Evolutionary conservation across 2,113 vertebrate genomes (phyloP).

Genomic region (Nycticryphes semicollaris): DNA sequence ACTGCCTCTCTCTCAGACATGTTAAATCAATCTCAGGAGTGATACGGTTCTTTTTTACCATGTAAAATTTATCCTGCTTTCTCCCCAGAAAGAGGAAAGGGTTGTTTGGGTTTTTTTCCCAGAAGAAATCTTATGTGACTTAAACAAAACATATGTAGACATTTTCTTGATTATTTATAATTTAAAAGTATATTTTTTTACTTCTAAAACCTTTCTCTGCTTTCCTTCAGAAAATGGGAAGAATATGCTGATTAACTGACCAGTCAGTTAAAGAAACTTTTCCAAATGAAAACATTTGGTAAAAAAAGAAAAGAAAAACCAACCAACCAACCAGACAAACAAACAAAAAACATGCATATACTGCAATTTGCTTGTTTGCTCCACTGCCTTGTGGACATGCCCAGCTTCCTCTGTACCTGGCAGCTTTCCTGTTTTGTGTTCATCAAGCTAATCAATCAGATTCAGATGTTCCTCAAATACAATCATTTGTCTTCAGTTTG

Average conservation of each 20-base stretch:
- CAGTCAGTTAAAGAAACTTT: background rate
- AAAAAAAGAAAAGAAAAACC: background rate
- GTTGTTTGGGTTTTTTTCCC: background rate
- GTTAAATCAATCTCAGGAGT: background rate
- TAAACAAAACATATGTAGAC: background rate
- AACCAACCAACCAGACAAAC: too few relatives aligned
- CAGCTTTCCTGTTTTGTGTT: constrained; percentile 42
- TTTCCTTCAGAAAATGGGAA: background rate
- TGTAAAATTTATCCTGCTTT: background rate
- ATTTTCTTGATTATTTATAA: background rate
- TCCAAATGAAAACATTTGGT: constrained; percentile 2
- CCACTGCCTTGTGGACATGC: constrained; percentile 37
- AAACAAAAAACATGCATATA: background rate
- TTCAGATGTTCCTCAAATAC: constrained; percentile 38
- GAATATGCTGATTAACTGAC: background rate
- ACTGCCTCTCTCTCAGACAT: background rate
- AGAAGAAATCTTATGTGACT: background rate
- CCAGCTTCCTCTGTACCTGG: constrained; percentile 53
- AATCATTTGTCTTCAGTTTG: background rate
- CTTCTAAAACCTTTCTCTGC: background rate
- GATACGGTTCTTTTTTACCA: background rate
- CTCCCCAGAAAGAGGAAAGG: background rate
- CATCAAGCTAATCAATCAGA: constrained; percentile 41
- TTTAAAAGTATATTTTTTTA: background rate
- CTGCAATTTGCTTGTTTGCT: constrained; percentile 41